phyloP scores from a whole-genome alignment of 2,113 vertebrate genomes.

The Elachura formosa region DNA sequence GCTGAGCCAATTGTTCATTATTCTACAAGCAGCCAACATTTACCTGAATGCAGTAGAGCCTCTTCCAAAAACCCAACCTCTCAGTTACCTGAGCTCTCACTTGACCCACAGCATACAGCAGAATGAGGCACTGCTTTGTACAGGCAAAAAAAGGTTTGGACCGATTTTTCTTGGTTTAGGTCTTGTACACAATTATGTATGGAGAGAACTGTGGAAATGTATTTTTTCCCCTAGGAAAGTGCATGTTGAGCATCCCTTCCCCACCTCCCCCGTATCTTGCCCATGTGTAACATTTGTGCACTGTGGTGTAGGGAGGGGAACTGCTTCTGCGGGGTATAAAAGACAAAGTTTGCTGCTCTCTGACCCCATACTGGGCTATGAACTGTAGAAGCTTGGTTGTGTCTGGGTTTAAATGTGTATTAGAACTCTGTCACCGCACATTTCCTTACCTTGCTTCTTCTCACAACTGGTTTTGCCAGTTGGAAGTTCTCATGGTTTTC shows the following conservation, averaged over 20 bases:
- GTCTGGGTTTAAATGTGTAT: background rate
- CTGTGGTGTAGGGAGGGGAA: background rate
- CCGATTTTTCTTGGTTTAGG: background rate
- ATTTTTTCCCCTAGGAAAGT: background rate
- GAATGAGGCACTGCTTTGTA: fast-evolving
- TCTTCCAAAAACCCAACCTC: background rate
- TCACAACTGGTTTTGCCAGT: background rate
- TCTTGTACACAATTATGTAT: background rate
- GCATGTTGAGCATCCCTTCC: background rate
- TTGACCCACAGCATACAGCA: fast-evolving
- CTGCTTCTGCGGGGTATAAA: background rate
- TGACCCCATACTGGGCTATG: background rate
- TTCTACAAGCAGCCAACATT: background rate
- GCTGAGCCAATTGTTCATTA: background rate
- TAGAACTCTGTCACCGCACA: fast-evolving
- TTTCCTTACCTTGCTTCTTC: background rate
- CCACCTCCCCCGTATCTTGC: fast-evolving
- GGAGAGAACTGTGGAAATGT: background rate
- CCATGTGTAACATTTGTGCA: background rate
- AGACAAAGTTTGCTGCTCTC: background rate
- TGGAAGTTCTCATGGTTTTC: background rate
- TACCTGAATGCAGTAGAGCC: background rate
- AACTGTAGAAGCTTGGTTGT: background rate
- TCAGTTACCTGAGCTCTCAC: background rate
- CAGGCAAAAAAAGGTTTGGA: background rate